Percentiles rank a stretch among this genome's conserved stretches.
phyloP scores from a whole-genome alignment of 1,140 invertebrate species.

The Habropoda laboriosa region DNA sequence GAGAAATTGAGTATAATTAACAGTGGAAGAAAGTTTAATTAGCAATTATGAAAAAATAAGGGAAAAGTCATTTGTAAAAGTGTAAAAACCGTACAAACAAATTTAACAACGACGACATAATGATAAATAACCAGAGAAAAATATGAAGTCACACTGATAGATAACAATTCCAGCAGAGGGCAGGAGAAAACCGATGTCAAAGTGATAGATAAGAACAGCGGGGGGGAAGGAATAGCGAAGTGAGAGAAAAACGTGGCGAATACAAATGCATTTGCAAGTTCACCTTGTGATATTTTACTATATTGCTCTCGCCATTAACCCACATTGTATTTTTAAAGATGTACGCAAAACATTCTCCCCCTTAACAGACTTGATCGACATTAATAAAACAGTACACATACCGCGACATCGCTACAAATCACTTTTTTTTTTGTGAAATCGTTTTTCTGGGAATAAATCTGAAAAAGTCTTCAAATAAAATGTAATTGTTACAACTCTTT shows the following conservation, averaged over 20 bases:
- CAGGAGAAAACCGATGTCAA: not conserved
- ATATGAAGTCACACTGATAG: not conserved
- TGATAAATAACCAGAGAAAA: not conserved
- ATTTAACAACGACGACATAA: no score
- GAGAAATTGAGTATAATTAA: no score
- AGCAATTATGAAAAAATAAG: not conserved
- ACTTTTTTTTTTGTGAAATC: not conserved
- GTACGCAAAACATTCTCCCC: not conserved
- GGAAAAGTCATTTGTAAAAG: not conserved
- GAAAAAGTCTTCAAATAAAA: no score
- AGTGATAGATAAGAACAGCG: not conserved
- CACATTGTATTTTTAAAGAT: not conserved
- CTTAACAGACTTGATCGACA: not conserved
- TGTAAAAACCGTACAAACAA: no score
- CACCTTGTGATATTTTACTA: not conserved
- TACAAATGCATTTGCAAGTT: slow-evolving; percentile 3
- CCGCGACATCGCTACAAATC: no score
- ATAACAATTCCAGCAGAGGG: not conserved
- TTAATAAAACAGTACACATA: not conserved
- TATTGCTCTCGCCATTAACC: not conserved
- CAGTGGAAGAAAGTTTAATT: not conserved
- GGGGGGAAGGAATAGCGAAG: not conserved
- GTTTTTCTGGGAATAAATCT: not conserved
- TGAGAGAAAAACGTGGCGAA: not conserved
- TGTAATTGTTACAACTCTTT: no score